Base-by-base conservation (phyloP, 2,888 invertebrate species). In the Oligia strigilis region DNA sequence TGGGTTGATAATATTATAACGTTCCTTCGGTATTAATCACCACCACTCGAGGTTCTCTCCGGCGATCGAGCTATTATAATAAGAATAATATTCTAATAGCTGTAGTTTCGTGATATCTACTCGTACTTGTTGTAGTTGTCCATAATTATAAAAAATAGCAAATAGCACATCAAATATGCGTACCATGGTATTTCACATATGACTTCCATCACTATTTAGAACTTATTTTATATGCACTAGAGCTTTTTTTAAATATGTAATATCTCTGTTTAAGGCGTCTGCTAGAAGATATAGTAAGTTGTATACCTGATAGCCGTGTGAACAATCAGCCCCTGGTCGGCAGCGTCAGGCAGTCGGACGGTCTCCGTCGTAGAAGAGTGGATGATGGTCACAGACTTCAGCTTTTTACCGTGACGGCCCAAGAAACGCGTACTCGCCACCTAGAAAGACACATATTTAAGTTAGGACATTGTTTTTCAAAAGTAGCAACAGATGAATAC, bases 331-430 rank as follows among this genome's bases (percentile, higher is more conserved):
- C 98, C 98, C 86, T 97, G 98, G 87, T 98, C 98, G 87, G 98
- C 97, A 85, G 98, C 98, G 83, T 98, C 98, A 83, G 98, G 98
- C 88, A 99, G 96, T 49, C 99, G 98, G 86, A 99, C 99, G 86
- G 99, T 98, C 97, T 99, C 99, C 82, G 99, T 98, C 80, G 99
- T 98, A 89, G 99, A 98, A 93, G 98, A 98, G 97, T 99, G 99
- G 92, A 99, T 98, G 94, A 99, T 99, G 90, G 99, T 99, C 89
- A 99, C 98, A 40, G 98, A 98, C 95, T 99, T 98, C 91, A 98
- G 97, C 95, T 99, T 98, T 94, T 98, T 97, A 95, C 98, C 98
- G 87, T 98, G 97, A 91, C 99, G 99, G 92, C 98, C 98, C 92
- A 99, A 97, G 92, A 98, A 97, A 91, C 98, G 98, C 90, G 98